Evolutionary conservation across 2,888 invertebrate genomes (phyloP).

Genomic region (Alcis repandata): DNA sequence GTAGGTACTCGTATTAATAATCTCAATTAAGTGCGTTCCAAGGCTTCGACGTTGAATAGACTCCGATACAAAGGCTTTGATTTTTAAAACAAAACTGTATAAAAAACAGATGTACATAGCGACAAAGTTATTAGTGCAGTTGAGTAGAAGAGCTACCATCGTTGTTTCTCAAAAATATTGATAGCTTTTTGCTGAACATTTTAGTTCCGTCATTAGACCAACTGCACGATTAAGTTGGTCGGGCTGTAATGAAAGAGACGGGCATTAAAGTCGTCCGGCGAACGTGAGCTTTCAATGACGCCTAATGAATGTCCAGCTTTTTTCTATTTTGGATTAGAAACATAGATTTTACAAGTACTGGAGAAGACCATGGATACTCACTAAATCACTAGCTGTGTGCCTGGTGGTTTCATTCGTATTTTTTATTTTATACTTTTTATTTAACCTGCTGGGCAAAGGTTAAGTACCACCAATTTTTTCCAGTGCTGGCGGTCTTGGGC

Average conservation of each 20-base stretch:
- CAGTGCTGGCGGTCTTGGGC: too few relatives aligned
- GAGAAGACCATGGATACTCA: conserved; percentile 43
- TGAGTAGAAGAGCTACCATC: not conserved
- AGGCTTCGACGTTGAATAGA: conserved; percentile 45
- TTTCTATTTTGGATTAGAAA: conserved; percentile 56
- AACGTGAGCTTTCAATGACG: conserved; percentile 78
- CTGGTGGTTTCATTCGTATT: not conserved
- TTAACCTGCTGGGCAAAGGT: too few relatives aligned
- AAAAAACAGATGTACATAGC: conserved; percentile 47
- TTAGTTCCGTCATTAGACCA: not conserved
- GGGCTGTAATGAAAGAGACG: conserved; percentile 48
- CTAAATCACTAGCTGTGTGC: not conserved
- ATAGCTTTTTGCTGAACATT: not conserved
- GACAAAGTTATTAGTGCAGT: not conserved
- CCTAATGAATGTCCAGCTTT: conserved; percentile 76
- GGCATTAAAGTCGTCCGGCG: conserved; percentile 61
- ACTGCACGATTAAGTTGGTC: conserved; percentile 4
- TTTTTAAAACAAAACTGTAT: conserved; percentile 67
- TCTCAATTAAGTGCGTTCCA: conserved; percentile 32
- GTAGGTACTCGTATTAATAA: conserved; percentile 30
- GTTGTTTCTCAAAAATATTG: not conserved
- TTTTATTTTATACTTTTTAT: too few relatives aligned
- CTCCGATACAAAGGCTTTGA: conserved; percentile 53
- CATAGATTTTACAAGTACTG: conserved; percentile 37
- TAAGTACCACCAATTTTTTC: too few relatives aligned